Base-by-base conservation (phyloP, 2,797 vertebrate species). In the Petrocephalus sullivani region DNA sequence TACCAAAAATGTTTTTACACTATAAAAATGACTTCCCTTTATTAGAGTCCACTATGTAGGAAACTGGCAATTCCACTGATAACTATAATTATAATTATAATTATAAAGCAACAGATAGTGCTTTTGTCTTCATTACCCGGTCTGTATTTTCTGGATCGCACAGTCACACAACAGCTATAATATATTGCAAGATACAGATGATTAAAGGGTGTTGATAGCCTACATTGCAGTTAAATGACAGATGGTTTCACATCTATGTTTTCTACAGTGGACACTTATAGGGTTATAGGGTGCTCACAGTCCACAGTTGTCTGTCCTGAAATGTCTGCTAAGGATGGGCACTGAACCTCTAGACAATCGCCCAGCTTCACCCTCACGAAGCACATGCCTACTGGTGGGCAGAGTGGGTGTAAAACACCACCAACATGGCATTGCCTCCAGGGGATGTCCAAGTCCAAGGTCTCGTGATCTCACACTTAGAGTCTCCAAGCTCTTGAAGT, bases 171-270 rank as follows among this genome's bases (percentile, higher is more conserved):
- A 5, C 37, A 81, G 75, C 75, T 49, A 49, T 81, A 85, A 54
- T 85, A 54, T 57, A 57, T 85, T 16, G 83, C 28, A 56, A 57
- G 53, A 85, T 85, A 54, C n/a, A 56, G 54, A 85, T 85, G 83
- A 85, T 54, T 54, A 54, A 33, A 85, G 21, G 12, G 53, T 16
- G 53, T 16, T 37, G 53, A 33, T 56, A 54, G 10, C 21, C 21
- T 84, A 12, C 49, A 53, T 84, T 56, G 46, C 51, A 54, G 51
- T 21, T n/a, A 14, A 84, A 54, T 33, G 46, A 54, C 23, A 85
- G 83, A 57, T 85, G 49, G 53, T 16, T 14, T 57, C 4, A 51
- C 12, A 33, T 56, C 2, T 23, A 23, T 51, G n/a, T 86, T 6
- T 37, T 14, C 33, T 60, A 23, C 14, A 21, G 53, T 4, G 4